Evolutionary conservation across 2,888 invertebrate species (phyloP).

Genomic region (Brenthis hecate): DNA sequence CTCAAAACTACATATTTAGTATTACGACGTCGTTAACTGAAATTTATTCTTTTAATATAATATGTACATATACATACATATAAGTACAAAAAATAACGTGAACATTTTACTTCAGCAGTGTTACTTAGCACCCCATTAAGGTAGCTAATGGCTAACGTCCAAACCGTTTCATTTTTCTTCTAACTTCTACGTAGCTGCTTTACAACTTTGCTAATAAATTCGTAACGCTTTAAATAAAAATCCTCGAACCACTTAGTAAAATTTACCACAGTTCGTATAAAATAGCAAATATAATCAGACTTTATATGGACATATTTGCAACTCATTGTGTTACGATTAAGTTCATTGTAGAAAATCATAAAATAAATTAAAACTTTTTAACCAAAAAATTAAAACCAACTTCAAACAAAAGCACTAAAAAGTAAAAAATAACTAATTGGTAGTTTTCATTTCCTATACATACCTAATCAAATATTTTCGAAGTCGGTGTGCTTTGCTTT

Average conservation of each 20-base stretch:
- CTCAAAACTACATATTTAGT: neutral
- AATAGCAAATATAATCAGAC: neutral
- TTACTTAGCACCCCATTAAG: slow-evolving; percentile 34
- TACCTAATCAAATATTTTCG: no score
- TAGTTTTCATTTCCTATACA: no score
- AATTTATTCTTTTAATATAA: neutral
- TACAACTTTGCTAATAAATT: slow-evolving; percentile 23
- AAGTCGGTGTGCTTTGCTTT: no score
- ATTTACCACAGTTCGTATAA: neutral
- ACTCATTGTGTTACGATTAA: no score
- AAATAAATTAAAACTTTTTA: no score
- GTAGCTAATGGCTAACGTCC: slow-evolving; percentile 29
- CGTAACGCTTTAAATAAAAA: slow-evolving; percentile 21
- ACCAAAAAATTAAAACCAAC: no score
- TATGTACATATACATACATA: neutral
- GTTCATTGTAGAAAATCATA: no score
- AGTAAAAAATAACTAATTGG: no score
- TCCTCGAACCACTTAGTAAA: neutral
- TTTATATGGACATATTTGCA: no score
- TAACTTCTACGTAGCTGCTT: slow-evolving; percentile 17
- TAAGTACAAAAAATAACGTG: slow-evolving; percentile 17
- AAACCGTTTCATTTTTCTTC: slow-evolving; percentile 31
- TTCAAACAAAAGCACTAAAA: no score
- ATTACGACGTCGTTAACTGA: neutral
- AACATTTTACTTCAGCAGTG: slow-evolving; percentile 17